Evolutionary conservation across 92 coral and sea anemone species (phyloP), one percentile per base, ranked within the genome.

Genomic region (Bergia puertoricense): DNA sequence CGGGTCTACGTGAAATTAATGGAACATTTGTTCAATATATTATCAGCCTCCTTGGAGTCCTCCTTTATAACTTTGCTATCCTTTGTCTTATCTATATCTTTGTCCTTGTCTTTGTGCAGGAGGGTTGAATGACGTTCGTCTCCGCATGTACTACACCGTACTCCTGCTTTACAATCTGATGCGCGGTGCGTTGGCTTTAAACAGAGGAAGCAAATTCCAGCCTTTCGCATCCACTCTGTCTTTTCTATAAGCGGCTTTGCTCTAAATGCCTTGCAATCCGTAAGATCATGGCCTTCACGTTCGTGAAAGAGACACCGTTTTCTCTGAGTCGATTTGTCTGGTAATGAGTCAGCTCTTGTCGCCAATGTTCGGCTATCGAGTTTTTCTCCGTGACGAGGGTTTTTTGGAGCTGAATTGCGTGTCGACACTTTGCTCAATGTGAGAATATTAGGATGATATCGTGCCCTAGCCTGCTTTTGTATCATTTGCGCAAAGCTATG

Each of bases 181-280:
- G 92, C 94, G 68, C 62, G 74, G 79, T 92, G 94, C 71, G 22
- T 67, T 5, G 77, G 82, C 66, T 79, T 44, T 6, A 94, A 44
- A 88, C 92, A 92, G 5, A 78, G 82, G 76, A 81, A 92, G 66
- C 92, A 92, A 30, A 92, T 85, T 81, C 91, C 82, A 67, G 77
- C 81, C 40, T 76, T 86, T 36, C 38, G 86, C 18, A 91, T 85
- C 94, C 94, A 91, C 46, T 91, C 92, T 7, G 88, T 85, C 59
- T 77, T 83, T 62, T 92, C 94, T 14, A 76, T 48, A 15, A 86
- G 77, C 14, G 90, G 15, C 81, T 91, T 91, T 15, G 86, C 86
- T 38, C 51, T 81, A 69, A 91, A 92, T 37, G 92, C 91, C 44
- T 73, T 76, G 90, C 94, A 92, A 76, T 92, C 94, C 69, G 83